Evolutionary conservation across 2,113 vertebrate species (phyloP).

Genomic region (Pangasianodon hypophthalmus): DNA sequence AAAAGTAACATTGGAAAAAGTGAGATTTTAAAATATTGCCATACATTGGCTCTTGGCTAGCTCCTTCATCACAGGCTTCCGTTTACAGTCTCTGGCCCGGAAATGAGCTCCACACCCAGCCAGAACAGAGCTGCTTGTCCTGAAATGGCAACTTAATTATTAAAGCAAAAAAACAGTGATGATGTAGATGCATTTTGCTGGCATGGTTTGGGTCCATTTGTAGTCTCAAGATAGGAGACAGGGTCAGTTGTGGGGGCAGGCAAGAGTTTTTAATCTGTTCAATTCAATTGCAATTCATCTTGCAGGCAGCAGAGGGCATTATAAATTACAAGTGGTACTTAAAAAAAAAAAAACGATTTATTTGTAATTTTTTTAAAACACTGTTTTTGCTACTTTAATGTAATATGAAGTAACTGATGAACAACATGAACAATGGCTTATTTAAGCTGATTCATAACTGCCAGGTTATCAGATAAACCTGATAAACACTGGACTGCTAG

Average conservation of each 20-base stretch:
- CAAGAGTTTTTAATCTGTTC: neutral
- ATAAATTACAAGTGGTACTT: neutral
- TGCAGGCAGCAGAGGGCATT: neutral
- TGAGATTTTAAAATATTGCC: neutral
- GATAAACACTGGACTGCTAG: neutral
- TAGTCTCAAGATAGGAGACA: neutral
- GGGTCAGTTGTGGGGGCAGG: neutral
- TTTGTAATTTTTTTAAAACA: neutral
- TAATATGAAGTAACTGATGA: neutral
- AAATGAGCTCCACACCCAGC: neutral
- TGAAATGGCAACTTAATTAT: neutral
- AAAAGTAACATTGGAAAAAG: neutral
- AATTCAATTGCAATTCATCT: neutral
- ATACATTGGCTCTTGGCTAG: neutral
- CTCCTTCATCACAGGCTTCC: neutral
- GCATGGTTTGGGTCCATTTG: neutral
- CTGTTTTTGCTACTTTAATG: neutral
- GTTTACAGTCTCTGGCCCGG: neutral
- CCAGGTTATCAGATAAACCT: neutral
- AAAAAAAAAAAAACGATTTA: neutral
- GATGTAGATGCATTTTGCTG: neutral
- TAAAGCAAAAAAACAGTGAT: too few relatives aligned
- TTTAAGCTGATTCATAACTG: constrained; percentile 1
- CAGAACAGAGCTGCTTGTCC: neutral
- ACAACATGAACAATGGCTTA: neutral